phyloP scores from a whole-genome alignment of 2,113 vertebrate genomes.

The Porphyrio hochstetteri region DNA sequence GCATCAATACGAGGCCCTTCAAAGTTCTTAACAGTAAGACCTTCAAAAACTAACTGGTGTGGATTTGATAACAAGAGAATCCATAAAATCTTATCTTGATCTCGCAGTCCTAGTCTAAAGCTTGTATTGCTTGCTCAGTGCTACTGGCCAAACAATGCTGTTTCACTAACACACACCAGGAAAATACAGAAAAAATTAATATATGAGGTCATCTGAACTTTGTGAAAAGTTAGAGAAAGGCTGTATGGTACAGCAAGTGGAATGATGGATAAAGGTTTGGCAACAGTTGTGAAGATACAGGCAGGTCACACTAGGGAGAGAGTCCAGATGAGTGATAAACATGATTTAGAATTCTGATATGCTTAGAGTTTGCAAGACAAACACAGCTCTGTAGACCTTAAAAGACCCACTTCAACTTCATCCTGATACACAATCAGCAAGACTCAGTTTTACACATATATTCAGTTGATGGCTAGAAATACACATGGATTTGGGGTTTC shows the following conservation, averaged over 20 bases:
- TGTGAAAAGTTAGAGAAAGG: background rate
- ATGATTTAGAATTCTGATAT: background rate
- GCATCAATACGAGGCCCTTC: background rate
- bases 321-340: background rate
- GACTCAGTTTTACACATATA: background rate
- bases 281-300: background rate
- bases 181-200: background rate
- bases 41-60: background rate
- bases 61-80: background rate
- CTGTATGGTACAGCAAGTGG: background rate
- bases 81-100: background rate
- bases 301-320: background rate
- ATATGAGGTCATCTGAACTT: background rate
- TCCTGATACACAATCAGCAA: background rate
- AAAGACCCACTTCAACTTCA: background rate
- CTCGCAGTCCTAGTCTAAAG: background rate
- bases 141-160: background rate
- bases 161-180: background rate
- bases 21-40: background rate
- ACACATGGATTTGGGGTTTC: background rate
- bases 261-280: background rate
- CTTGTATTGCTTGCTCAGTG: background rate
- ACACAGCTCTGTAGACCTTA: background rate
- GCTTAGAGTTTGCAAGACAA: background rate
- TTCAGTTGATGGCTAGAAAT: background rate